Evolutionary conservation across 1,140 invertebrate species (phyloP).

Genomic region (Rhagoletis zephyria): DNA sequence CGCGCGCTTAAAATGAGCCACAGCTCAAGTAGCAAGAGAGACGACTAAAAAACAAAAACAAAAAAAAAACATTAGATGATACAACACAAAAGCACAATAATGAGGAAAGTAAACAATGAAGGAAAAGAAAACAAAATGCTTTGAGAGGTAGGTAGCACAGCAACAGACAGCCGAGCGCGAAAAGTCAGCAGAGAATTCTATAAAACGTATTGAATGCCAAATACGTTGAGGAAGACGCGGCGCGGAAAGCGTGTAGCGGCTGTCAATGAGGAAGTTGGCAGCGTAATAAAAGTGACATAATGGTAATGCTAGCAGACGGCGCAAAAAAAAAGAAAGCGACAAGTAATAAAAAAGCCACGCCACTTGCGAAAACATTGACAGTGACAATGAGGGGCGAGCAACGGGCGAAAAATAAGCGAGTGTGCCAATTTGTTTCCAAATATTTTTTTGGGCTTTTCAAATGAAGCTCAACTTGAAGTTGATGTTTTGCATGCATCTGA

Average conservation of each 20-base stretch:
- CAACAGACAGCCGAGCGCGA: neutral
- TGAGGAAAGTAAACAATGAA: neutral
- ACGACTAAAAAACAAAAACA: neutral
- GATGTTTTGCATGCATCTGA: no score
- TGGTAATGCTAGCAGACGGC: neutral
- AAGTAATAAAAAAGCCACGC: neutral
- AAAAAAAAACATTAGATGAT: neutral
- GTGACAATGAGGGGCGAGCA: neutral
- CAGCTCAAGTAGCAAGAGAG: neutral
- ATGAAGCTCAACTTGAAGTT: no score
- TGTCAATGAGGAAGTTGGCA: neutral
- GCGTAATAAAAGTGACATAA: constrained; percentile 14
- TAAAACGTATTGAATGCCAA: neutral
- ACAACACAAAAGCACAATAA: neutral
- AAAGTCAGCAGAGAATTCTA: neutral
- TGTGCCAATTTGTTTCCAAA: no score
- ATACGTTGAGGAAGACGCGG: neutral
- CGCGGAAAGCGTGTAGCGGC: no score
- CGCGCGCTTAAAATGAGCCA: constrained; percentile 42
- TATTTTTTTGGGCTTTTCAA: no score
- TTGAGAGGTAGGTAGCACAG: neutral
- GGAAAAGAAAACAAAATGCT: neutral
- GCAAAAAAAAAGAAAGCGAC: neutral
- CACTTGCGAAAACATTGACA: neutral
- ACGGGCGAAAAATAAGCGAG: no score